A percentile compares a stretch with the other conserved stretches of the same genome.
phyloP scores from a whole-genome alignment of 2,888 invertebrate species.

The Drosophila tanythrix region DNA sequence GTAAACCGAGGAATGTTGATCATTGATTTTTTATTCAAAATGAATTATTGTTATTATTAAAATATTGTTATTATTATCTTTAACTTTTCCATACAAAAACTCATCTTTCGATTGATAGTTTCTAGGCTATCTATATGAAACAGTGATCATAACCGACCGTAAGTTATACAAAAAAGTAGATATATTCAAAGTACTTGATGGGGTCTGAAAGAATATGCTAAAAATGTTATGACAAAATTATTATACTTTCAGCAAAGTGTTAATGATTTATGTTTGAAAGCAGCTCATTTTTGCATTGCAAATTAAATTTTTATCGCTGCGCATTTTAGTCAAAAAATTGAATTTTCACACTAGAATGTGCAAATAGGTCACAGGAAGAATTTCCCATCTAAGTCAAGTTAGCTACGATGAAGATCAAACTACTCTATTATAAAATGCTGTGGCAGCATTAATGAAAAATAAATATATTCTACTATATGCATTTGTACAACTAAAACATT shows the following conservation, averaged over 20 bases:
- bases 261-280: neutral
- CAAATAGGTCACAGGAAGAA: neutral
- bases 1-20: neutral
- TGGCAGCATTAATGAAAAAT: neutral
- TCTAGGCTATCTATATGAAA: neutral
- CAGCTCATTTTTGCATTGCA: neutral
- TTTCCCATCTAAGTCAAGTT: neutral
- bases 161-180: neutral
- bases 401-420: neutral
- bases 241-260: neutral
- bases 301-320: neutral
- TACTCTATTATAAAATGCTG: neutral
- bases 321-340: neutral
- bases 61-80: neutral
- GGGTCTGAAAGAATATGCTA: neutral
- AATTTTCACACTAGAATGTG: neutral
- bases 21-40: neutral
- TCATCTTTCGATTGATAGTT: too few species aligned
- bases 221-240: neutral
- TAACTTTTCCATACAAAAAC: neutral
- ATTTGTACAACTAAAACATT: neutral
- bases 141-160: rapidly evolving
- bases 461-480: neutral
- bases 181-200: neutral
- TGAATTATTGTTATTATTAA: neutral